These are phyloP conservation scores for Sycophila sp. DNA, from an alignment of 1,140 invertebrate genomes.

Conservation along the genomic window DNA sequence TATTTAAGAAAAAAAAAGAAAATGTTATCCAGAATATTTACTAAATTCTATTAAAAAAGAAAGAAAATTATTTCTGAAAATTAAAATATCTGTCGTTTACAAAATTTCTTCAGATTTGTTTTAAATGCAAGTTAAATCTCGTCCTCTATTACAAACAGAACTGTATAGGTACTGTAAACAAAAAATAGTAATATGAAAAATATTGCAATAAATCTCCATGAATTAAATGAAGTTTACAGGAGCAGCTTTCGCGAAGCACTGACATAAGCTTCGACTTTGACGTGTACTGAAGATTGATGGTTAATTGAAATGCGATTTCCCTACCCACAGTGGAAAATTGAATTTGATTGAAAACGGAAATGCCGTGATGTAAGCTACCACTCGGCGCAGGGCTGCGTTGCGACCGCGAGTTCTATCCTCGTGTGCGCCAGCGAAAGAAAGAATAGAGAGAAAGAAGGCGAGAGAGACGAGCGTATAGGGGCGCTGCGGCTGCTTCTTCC, in stretches of 20 bases:
- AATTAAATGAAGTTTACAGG: no score
- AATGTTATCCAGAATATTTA: slow-evolving; percentile 6
- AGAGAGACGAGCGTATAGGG: neutral
- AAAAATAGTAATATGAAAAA: neutral
- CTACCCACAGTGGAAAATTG: no score
- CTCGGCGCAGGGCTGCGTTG: no score
- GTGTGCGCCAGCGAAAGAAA: no score
- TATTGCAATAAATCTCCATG: no score
- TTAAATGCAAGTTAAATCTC: slow-evolving; percentile 12
- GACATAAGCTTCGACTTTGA: neutral
- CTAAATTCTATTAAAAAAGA: neutral
- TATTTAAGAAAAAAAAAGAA: slow-evolving; percentile 1
- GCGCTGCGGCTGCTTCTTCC: neutral
- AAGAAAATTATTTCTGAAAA: slow-evolving; percentile 14
- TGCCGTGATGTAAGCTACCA: no score
- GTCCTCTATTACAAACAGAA: slow-evolving; percentile 7
- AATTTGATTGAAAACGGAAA: no score
- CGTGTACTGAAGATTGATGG: slow-evolving; percentile 10
- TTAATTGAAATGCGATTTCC: slow-evolving; percentile 23
- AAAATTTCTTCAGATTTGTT: neutral
- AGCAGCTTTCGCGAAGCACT: no score
- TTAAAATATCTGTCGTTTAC: neutral
- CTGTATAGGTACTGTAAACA: neutral
- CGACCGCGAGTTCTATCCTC: no score
- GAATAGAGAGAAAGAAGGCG: neutral